A percentile compares a stretch with the other conserved stretches of the same genome.
Conservation (phyloP, 2,797 vertebrate genomes). For the Siniperca obscura region DNA sequence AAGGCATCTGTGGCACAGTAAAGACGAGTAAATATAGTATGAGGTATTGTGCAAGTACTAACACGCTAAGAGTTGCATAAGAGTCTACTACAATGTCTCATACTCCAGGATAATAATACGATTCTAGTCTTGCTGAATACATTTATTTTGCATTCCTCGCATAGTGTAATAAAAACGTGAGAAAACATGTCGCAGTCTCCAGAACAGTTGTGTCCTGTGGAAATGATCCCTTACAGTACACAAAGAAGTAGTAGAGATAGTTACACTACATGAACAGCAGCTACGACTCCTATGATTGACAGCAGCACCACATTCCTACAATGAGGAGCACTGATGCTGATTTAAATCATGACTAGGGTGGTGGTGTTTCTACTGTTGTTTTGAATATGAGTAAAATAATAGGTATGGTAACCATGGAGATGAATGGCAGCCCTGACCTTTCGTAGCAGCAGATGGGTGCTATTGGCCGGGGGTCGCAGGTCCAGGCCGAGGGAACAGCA, state of each 20-base stretch:
- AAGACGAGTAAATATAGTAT: conserved; percentile 4
- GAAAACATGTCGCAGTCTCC: conserved; percentile 6
- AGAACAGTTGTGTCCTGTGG: neutral
- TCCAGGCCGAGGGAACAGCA: conserved; percentile 83
- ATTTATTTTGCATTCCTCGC: neutral
- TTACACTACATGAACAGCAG: conserved; percentile 8
- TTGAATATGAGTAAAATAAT: neutral
- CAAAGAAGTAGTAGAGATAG: neutral
- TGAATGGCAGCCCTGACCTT: conserved; percentile 72
- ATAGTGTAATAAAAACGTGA: conserved; percentile 11
- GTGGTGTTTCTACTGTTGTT: neutral
- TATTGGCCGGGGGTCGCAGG: conserved; percentile 64
- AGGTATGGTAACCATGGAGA: neutral
- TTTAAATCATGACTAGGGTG: neutral
- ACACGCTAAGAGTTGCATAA: conserved; percentile 41
- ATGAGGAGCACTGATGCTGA: neutral
- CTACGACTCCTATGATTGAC: neutral
- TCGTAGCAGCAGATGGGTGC: conserved; percentile 40
- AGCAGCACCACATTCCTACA: neutral
- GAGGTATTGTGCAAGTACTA: conserved; percentile 24
- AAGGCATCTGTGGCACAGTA: conserved; percentile 71
- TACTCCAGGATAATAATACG: conserved; percentile 17
- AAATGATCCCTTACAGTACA: conserved; percentile 9
- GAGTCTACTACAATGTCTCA: conserved; percentile 5
- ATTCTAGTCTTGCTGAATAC: neutral